Percentiles rank a stretch among this genome's conserved stretches.
Evolutionary conservation across 2,113 vertebrate species (phyloP).

Genomic region (Indicator indicator): DNA sequence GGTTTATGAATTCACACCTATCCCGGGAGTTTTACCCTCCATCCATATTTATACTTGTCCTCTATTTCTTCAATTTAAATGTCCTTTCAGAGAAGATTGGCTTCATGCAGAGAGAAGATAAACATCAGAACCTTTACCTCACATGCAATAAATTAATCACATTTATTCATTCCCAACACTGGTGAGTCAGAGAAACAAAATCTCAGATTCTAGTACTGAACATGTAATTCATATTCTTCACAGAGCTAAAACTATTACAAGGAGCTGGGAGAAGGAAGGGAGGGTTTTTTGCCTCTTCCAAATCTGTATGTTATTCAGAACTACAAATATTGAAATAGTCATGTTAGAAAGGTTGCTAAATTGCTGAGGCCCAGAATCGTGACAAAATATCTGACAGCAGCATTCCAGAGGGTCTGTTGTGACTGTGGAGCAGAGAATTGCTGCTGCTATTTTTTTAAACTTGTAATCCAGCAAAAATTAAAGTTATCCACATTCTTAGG

Average conservation of each 20-base stretch:
- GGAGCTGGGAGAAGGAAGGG: not conserved
- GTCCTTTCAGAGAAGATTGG: slow-evolving; percentile 81
- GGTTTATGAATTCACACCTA: slow-evolving; percentile 76
- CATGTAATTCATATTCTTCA: slow-evolving; percentile 38
- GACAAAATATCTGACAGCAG: slow-evolving; percentile 4
- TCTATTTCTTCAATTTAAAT: slow-evolving; percentile 81
- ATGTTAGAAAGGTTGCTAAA: slow-evolving; percentile 37
- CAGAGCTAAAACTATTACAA: slow-evolving; percentile 1
- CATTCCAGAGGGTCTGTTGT: slow-evolving; percentile 12
- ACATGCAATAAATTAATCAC: slow-evolving; percentile 72
- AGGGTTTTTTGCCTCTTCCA: not conserved
- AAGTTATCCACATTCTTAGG: not conserved
- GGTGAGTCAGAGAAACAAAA: slow-evolving; percentile 42
- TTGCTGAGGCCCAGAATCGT: slow-evolving; percentile 13
- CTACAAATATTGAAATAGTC: slow-evolving; percentile 24
- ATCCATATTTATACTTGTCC: slow-evolving; percentile 78
- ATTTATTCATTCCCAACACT: slow-evolving; percentile 20
- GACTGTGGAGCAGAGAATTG: not conserved
- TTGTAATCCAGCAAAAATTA: not conserved
- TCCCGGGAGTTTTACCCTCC: slow-evolving; percentile 76
- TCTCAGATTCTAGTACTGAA: not conserved
- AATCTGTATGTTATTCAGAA: slow-evolving; percentile 26
- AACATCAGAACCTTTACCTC: slow-evolving; percentile 73
- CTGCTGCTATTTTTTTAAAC: not conserved
- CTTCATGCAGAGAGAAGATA: slow-evolving; percentile 79